A percentile compares a stretch with the other conserved stretches of the same genome.
These are phyloP conservation scores for Hafferia zeledoni DNA, from an alignment of 2,797 vertebrate species.

Conservation along the genomic window DNA sequence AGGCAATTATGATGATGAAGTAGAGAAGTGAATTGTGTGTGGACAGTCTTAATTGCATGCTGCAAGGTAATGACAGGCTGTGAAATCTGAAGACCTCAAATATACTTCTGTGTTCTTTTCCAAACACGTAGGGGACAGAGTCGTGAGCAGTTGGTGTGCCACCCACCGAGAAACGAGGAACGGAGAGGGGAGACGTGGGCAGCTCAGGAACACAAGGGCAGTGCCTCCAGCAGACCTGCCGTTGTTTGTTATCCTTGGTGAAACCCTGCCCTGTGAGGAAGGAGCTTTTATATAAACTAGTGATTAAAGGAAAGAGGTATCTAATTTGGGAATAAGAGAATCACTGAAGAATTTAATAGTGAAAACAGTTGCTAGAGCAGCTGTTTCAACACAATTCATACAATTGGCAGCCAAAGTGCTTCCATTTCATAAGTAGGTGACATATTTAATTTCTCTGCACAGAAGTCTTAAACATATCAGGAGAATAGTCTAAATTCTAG, in stretches of 20 bases:
- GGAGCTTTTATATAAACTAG: slow-evolving; percentile 18
- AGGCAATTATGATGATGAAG: not conserved
- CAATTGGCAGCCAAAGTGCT: slow-evolving; percentile 39
- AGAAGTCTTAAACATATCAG: slow-evolving; percentile 34
- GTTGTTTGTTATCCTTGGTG: slow-evolving; percentile 17
- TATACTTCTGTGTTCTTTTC: slow-evolving; percentile 9
- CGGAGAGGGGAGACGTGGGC: not conserved
- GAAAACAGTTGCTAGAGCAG: slow-evolving; percentile 45
- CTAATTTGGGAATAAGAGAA: slow-evolving; percentile 54
- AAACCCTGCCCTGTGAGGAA: slow-evolving; percentile 26
- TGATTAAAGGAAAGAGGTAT: slow-evolving; percentile 44
- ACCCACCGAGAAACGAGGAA: not conserved
- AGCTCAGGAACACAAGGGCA: not conserved
- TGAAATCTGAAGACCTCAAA: not conserved
- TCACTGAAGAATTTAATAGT: slow-evolving; percentile 47
- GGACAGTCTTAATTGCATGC: slow-evolving; percentile 31
- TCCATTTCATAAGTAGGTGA: slow-evolving; percentile 52
- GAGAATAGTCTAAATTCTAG: slow-evolving; percentile 48
- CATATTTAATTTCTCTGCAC: slow-evolving; percentile 65
- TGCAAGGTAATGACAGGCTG: slow-evolving; percentile 14
- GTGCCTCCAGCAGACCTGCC: not conserved
- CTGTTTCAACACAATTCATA: slow-evolving; percentile 36
- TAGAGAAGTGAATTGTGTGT: not conserved
- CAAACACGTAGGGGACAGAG: not conserved
- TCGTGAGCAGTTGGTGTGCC: not conserved